Percentiles rank a stretch among this genome's conserved stretches.
These are phyloP conservation scores for Diachrysia chrysitis DNA, from an alignment of 2,888 invertebrate species.

Conservation along the genomic window DNA sequence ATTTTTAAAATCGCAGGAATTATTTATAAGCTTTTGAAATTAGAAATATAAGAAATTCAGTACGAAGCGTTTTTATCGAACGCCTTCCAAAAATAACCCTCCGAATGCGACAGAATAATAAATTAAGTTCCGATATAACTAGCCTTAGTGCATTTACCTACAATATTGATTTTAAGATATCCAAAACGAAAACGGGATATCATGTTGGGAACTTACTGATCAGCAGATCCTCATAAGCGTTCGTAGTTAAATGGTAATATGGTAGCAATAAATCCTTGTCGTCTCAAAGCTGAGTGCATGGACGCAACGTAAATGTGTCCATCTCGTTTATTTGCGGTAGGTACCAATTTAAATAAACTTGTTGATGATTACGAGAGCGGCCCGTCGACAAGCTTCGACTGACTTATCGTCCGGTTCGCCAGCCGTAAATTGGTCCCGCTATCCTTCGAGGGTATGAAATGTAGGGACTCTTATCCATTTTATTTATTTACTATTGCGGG, in stretches of 20 bases:
- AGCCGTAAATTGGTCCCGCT: slow-evolving; percentile 68
- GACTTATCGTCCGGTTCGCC: slow-evolving; percentile 65
- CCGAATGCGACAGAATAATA: slow-evolving; percentile 31
- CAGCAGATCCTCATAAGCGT: slow-evolving; percentile 30
- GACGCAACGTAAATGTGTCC: slow-evolving; percentile 59
- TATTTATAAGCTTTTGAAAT: too few relatives aligned
- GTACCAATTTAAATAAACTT: slow-evolving; percentile 76
- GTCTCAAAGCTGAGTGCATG: slow-evolving; percentile 46
- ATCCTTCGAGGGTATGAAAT: slow-evolving; percentile 59
- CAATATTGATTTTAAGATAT: slow-evolving; percentile 12
- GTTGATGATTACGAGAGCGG: slow-evolving; percentile 68
- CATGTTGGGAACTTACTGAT: neutral
- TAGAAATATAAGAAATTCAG: too few relatives aligned
- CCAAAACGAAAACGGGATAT: slow-evolving; percentile 18
- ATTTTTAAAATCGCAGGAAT: too few relatives aligned
- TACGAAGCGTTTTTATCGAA: slow-evolving; percentile 37
- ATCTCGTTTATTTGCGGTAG: slow-evolving; percentile 71
- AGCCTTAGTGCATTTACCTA: slow-evolving; percentile 10
- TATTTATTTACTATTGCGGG: slow-evolving; percentile 49
- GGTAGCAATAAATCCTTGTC: slow-evolving; percentile 62
- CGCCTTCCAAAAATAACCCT: slow-evolving; percentile 42
- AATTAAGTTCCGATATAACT: slow-evolving; percentile 20
- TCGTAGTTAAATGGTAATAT: slow-evolving; percentile 39
- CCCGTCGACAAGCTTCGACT: slow-evolving; percentile 60
- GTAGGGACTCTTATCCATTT: slow-evolving; percentile 54